Conservation (phyloP, 2,797 vertebrate genomes). For the Siniperca scherzeri region DNA sequence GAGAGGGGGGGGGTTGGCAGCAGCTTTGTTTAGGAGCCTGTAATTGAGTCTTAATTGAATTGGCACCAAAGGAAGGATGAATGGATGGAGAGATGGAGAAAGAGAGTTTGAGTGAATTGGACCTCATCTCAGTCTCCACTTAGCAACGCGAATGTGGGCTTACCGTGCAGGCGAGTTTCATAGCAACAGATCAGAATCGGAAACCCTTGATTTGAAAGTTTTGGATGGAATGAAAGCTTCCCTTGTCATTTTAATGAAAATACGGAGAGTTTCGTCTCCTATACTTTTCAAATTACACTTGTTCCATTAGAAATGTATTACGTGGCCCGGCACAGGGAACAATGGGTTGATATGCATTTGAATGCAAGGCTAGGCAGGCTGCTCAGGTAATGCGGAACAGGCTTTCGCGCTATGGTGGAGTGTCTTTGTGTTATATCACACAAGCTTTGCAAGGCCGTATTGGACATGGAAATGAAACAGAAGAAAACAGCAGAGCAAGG, state of each 20-base stretch:
- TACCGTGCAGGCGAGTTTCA: slow-evolving; percentile 61
- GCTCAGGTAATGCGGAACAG: slow-evolving; percentile 63
- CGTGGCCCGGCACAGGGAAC: slow-evolving; percentile 63
- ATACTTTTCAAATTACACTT: slow-evolving; percentile 68
- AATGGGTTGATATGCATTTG: slow-evolving; percentile 80
- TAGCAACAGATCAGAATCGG: slow-evolving; percentile 66
- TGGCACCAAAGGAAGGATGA: slow-evolving; percentile 75
- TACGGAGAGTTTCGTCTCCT: slow-evolving; percentile 54
- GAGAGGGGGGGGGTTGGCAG: slow-evolving; percentile 51
- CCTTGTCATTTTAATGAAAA: slow-evolving; percentile 75
- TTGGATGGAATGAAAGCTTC: slow-evolving; percentile 66
- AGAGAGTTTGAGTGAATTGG: slow-evolving; percentile 61
- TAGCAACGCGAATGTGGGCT: slow-evolving; percentile 59
- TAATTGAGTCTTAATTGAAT: slow-evolving; percentile 93
- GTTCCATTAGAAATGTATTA: slow-evolving; percentile 78
- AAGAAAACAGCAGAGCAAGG: slow-evolving; percentile 45
- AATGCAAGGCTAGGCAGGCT: slow-evolving; percentile 67
- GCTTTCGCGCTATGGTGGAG: slow-evolving; percentile 39
- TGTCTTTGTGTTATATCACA: slow-evolving; percentile 71
- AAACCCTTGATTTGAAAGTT: slow-evolving; percentile 71
- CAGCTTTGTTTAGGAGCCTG: slow-evolving; percentile 81
- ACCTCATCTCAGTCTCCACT: slow-evolving; percentile 72
- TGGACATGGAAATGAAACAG: slow-evolving; percentile 74
- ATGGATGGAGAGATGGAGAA: slow-evolving; percentile 65
- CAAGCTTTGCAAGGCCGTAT: slow-evolving; percentile 61